A percentile compares a stretch with the other conserved stretches of the same genome.
These are phyloP conservation scores for Pachyseris speciosa DNA, from an alignment of 64 coral and sea anemone species.

Conservation along the genomic window DNA sequence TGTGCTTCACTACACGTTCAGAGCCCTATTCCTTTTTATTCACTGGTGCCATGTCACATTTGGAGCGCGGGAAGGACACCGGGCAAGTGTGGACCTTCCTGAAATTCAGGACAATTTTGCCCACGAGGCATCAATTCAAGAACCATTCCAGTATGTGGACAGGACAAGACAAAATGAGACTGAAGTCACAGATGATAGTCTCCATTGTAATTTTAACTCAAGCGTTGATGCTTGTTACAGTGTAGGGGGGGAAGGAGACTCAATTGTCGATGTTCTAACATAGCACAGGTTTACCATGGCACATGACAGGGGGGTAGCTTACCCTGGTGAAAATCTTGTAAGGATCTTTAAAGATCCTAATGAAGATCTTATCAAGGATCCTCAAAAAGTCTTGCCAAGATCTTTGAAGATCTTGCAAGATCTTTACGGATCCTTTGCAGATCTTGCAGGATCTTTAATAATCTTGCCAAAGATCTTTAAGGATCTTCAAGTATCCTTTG, in stretches of 20 bases:
- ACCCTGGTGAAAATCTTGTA: too few relatives aligned
- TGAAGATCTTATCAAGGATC: too few relatives aligned
- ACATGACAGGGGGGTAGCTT: too few relatives aligned
- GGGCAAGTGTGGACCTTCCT: constrained; percentile 16
- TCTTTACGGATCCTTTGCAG: too few relatives aligned
- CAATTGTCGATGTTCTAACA: constrained; percentile 5
- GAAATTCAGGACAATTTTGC: neutral
- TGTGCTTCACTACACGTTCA: constrained; percentile 75
- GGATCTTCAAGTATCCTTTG: too few relatives aligned
- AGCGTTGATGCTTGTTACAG: constrained; percentile 25
- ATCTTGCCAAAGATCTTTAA: too few relatives aligned
- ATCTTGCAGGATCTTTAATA: too few relatives aligned
- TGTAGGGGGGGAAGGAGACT: neutral
- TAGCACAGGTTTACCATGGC: too few relatives aligned
- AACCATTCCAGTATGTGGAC: constrained; percentile 81
- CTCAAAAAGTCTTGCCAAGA: too few relatives aligned
- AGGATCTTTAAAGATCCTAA: too few relatives aligned
- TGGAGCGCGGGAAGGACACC: constrained; percentile 60
- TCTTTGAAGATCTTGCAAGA: too few relatives aligned
- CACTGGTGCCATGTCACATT: constrained; percentile 65
- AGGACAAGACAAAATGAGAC: neutral
- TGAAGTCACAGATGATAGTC: constrained; percentile 15
- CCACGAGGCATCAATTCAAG: constrained; percentile 10
- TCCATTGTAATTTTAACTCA: constrained; percentile 5
- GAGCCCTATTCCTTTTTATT: constrained; percentile 60